Base-by-base conservation (phyloP, 2,888 invertebrate species). In the Lottia gigantea region DNA sequence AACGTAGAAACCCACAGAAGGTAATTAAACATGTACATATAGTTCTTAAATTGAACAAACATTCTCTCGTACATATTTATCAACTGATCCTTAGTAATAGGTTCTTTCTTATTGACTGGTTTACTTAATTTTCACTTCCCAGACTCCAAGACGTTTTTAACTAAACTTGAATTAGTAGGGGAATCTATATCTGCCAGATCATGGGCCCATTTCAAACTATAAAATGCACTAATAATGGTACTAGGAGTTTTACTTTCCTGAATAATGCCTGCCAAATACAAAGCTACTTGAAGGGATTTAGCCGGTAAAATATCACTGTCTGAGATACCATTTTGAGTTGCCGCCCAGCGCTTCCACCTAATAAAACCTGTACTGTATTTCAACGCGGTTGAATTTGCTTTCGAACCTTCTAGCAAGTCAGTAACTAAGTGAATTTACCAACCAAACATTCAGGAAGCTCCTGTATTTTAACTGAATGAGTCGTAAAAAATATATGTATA, bases 1-100 rank as follows among this genome's bases (percentile, higher is more conserved):
- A 69, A 1, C 72, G 46, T 66, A 73, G 46, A 55, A 73, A 73
- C 0, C 71, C 73, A 14, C 70, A 8, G 46, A 66, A 73, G 46
- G 62, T 46, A 45, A 73, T 8, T 14, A 72, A 46, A 69, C 63
- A 67, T 14, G 62, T 61, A 67, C 67, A 67, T 15, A 67, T 67
- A n/a, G 46, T 67, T 61, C 67, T 14, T 61, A 61, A 61, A 11
- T 16, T 62, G 4, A n/a, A 62, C 19, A 62, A 31, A 67, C 61
- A 61, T 15, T 62, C 40, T 62, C 16, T 62, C n/a, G 15, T 62
- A 67, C 67, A 61, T 67, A 31, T 40, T 40, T 2, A 8, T 12
- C 25, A 67, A 26, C 12, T 61, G 19, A 1, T 67, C 67, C 1
- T 46, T 45, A 16, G 62, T 67, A 7, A 67, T 67, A 12, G 67